These are phyloP conservation scores for Serinus canaria DNA, from an alignment of 2,113 vertebrate species.

Conservation along the genomic window DNA sequence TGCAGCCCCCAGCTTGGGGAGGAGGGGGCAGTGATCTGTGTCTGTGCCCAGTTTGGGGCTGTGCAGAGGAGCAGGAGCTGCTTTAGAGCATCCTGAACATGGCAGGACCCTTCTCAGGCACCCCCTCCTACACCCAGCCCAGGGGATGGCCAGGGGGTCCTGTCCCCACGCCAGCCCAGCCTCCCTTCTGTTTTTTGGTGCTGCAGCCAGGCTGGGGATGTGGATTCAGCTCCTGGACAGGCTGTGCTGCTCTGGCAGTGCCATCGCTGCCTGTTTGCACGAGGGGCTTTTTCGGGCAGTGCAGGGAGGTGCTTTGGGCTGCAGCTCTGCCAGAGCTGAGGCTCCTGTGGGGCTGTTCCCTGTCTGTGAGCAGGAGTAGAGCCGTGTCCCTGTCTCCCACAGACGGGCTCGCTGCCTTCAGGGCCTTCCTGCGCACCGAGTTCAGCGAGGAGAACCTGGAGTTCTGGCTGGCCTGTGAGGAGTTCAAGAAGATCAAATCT, in stretches of 20 bases:
- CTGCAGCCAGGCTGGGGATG: background rate
- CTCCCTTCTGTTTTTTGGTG: rapidly evolving
- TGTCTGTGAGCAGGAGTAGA: background rate
- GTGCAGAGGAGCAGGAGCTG: background rate
- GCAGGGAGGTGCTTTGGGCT: background rate
- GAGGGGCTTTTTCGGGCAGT: rapidly evolving
- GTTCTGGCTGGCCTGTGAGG: constrained; percentile 98
- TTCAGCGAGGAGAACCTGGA: constrained; percentile 99
- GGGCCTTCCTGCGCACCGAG: constrained; percentile 94
- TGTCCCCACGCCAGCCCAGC: background rate
- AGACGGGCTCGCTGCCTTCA: constrained; percentile 95
- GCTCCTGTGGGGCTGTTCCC: background rate
- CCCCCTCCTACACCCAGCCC: rapidly evolving
- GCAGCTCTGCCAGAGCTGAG: background rate
- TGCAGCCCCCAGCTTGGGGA: background rate
- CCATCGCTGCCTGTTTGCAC: background rate
- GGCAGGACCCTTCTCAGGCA: background rate
- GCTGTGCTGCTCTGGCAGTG: background rate
- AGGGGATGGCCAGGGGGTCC: rapidly evolving
- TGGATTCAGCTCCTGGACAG: rapidly evolving
- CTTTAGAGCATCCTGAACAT: background rate
- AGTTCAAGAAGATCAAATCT: constrained; percentile 97
- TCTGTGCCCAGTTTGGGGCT: background rate
- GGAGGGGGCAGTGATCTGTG: rapidly evolving
- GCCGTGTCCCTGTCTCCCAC: background rate